A percentile compares a stretch with the other conserved stretches of the same genome.
Evolutionary conservation across 2,113 vertebrate genomes (phyloP).

Genomic region (Euleptes europaea): DNA sequence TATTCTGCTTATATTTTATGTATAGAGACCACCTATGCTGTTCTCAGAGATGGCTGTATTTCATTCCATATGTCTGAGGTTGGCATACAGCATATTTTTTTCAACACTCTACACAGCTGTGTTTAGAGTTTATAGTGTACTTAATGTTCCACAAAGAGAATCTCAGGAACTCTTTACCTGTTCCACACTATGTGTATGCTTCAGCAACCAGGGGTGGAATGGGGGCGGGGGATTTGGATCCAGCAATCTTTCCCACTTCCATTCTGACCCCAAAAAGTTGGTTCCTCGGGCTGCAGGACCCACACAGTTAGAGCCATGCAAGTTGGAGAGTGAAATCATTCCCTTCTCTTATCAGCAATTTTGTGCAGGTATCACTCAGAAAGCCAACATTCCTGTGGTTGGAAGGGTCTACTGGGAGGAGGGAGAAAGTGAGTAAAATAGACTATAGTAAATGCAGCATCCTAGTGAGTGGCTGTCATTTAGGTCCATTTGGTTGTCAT

Average conservation of each 20-base stretch:
- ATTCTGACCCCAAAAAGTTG: no score
- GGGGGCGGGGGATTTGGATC: not conserved
- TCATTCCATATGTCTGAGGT: no score
- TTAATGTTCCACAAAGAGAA: not conserved
- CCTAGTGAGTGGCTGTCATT: not conserved
- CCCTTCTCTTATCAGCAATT: no score
- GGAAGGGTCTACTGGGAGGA: no score
- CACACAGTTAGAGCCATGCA: no score
- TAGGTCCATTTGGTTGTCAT: not conserved
- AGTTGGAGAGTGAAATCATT: no score
- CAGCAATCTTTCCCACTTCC: not conserved
- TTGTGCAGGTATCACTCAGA: no score
- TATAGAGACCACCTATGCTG: not conserved
- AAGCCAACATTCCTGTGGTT: no score
- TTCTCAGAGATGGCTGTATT: not conserved
- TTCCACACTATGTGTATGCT: not conserved
- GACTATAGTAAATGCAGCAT: not conserved
- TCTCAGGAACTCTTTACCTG: not conserved
- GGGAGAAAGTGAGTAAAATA: no score
- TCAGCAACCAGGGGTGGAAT: no score
- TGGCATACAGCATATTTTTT: no score
- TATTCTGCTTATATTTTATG: not conserved
- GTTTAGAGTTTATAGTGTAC: not conserved
- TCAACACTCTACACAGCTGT: not conserved
- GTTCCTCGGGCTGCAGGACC: no score